Evolutionary conservation across 1,140 invertebrate species (phyloP).

Genomic region (Drosophila malerkotliana): DNA sequence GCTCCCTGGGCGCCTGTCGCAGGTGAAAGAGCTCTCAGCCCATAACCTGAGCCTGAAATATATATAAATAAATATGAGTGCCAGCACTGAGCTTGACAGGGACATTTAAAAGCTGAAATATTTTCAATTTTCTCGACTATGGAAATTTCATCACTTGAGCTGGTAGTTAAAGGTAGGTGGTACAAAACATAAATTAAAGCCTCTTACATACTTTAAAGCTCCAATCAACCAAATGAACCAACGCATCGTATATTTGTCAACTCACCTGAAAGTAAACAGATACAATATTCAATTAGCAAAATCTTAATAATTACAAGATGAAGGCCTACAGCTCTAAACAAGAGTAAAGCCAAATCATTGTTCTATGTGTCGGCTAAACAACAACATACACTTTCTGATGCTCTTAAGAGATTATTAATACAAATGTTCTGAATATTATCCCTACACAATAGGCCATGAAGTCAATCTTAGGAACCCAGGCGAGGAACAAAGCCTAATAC

Average conservation of each 20-base stretch:
- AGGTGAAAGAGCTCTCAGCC: slow-evolving; percentile 30
- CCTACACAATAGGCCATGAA: slow-evolving; percentile 32
- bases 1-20: slow-evolving; percentile 14
- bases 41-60: slow-evolving; percentile 18
- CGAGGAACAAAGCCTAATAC: slow-evolving; percentile 5
- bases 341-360: not conserved
- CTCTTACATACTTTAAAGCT: not conserved
- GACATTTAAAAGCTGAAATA: slow-evolving; percentile 29
- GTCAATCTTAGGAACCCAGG: slow-evolving; percentile 10
- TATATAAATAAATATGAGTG: slow-evolving; percentile 58
- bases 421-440: slow-evolving; percentile 30
- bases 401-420: slow-evolving; percentile 46
- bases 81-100: slow-evolving; percentile 5
- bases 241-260: slow-evolving; percentile 3
- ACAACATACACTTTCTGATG: slow-evolving; percentile 14
- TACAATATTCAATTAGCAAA: slow-evolving; percentile 34
- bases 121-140: slow-evolving; percentile 14
- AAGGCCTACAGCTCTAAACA: slow-evolving; percentile 11
- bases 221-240: not conserved
- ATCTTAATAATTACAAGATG: slow-evolving; percentile 17
- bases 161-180: slow-evolving; percentile 5
- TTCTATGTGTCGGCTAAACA: slow-evolving; percentile 20
- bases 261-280: slow-evolving; percentile 60
- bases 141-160: slow-evolving; percentile 49
- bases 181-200: not conserved